Percentiles rank a stretch among this genome's conserved stretches.
phyloP scores from a whole-genome alignment of 2,797 vertebrate genomes.

The Rhadinocentrus ornatus region DNA sequence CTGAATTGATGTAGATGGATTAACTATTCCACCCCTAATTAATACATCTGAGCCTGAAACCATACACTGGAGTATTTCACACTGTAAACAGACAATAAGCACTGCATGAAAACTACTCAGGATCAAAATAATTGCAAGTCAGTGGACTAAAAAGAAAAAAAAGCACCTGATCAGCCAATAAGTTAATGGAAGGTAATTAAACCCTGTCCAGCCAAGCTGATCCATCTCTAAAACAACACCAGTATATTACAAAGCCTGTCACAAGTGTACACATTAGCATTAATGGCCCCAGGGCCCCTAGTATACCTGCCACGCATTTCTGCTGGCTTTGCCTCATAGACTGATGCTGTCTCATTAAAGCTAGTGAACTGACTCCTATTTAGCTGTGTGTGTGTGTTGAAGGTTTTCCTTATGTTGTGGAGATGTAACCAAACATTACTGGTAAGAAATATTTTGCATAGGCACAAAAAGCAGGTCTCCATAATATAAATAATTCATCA shows the following conservation, averaged over 20 bases:
- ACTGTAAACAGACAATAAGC: too few species aligned
- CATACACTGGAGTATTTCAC: too few species aligned
- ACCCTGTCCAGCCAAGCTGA: constrained; percentile 39
- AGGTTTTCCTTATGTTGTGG: not conserved
- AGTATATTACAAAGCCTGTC: constrained; percentile 34
- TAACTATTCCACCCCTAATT: too few species aligned
- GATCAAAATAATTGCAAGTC: constrained; percentile 53
- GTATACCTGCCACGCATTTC: constrained; percentile 36
- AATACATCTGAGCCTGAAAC: too few species aligned
- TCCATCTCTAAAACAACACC: constrained; percentile 44
- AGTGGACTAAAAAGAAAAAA: constrained; percentile 34
- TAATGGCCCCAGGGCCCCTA: constrained; percentile 21
- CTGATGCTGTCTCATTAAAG: constrained; percentile 60
- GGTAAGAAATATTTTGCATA: not conserved
- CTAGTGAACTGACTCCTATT: constrained; percentile 60
- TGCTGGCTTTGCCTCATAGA: constrained; percentile 50
- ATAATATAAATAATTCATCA: not conserved
- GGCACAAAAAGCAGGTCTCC: not conserved
- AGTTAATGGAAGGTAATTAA: constrained; percentile 69
- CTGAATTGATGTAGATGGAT: too few species aligned
- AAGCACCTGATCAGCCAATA: constrained; percentile 65
- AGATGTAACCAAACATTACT: not conserved
- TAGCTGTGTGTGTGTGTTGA: constrained; percentile 21
- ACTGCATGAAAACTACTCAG: constrained; percentile 42
- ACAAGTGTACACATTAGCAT: constrained; percentile 40